Base-by-base conservation (phyloP, 2,113 vertebrate genomes). In the Pangasianodon gigas region DNA sequence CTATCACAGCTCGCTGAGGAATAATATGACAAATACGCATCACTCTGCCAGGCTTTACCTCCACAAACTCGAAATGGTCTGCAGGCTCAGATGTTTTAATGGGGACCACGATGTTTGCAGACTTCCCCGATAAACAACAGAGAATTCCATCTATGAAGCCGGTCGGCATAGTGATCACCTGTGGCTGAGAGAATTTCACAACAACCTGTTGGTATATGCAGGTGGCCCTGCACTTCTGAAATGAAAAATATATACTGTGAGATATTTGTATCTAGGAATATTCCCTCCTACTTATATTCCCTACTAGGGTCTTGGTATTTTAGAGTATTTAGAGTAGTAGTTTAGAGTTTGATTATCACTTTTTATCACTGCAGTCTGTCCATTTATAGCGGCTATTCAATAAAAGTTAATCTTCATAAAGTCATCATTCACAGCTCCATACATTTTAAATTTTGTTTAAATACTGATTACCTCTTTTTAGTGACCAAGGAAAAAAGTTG, bases 21-120 rank as follows among this genome's bases (percentile, higher is more conserved):
- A 95, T 89, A 0, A 95, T 90, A 75, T 99, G 98, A 10, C 96
- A 95, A 85, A 99, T 95, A 11, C 98, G 94, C 29, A 99, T 94
- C 87, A 99, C 94, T 0, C 98, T 94, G 7, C 98, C 98, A 0
- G 98, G 98, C 83, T 99, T 99, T 79, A 98, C 98, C 93, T 99
- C 98, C 92, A 99, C 95, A 88, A 98, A 98, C 91, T 97, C 98
- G 80, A 96, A 99, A 93, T 98, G 98, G 1, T 98, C 96, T 3
- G 94, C 88, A 44, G 96, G 95, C 85, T 98, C 97, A 0, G 97
- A 94, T 0, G 95, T 96, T 88, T 97, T 97, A 75, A 97, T 91
- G 0, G 98, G 98, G 7, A 95, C 97, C 89, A 99, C 98, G 0
- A 96, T 92, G 0, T 98, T 98, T 41, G 96, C 88, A 0, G 96